Evolutionary conservation across 2,888 invertebrate genomes (phyloP), one percentile per base, ranked within the genome.

Genomic region (Aproaerema taeniolella): DNA sequence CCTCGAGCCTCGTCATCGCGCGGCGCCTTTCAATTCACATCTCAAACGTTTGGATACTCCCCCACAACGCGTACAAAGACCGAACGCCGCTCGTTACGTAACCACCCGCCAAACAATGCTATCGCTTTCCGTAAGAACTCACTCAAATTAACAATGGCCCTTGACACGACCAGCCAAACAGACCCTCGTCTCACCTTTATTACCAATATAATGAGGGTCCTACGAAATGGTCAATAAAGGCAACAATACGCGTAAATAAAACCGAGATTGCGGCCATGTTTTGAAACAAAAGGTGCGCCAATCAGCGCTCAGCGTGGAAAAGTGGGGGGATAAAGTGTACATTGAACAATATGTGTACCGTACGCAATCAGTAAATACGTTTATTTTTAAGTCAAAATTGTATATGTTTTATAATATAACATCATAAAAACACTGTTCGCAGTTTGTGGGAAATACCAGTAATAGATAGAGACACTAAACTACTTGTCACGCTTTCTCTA

Each of bases 41-140:
- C 77, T 80, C 80, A 71, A 76, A 71, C 79, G 74, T 70, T 77
- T 63, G 70, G 69, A 55, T 67, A 67, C 81, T 68, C 83, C 79
- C 82, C 77, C 79, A 74, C 81, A 72, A n/a, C 66, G 60, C 65
- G 48, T 54, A 11, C 20, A 30, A 14, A 13, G 30, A 16, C 11
- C 47, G 64, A 77, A 80, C 80, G 77, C 75, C 61, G 57, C 61
- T 83, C 83, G 82, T 83, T 85, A 82, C 81, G 77, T 83, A 81
- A 81, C 81, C n/a, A 71, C 71, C 74, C 55, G 44, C 67, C 76
- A 83, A 85, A 83, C 83, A 85, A 85, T 75, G 65, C 70, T 78
- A 82, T 85, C 81, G 75, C 71, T 83, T 83, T 82, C 85, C 68
- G 67, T 74, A 66, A 71, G 70, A 77, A 76, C 74, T 75, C 79